Conservation (phyloP, 2,113 vertebrate genomes). For the Neolamprologus fasciatus region DNA sequence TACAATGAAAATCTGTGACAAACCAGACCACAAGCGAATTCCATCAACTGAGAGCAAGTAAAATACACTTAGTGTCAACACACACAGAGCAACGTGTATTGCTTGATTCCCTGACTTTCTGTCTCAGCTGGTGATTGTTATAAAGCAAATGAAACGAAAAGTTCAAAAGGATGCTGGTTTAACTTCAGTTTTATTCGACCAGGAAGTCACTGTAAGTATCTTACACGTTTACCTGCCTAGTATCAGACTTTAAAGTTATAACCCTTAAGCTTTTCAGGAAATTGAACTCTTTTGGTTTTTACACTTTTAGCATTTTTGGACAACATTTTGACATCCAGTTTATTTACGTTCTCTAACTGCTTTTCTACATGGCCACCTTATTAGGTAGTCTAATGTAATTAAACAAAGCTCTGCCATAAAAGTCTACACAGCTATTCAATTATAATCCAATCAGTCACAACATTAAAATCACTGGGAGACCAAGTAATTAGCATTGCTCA, state of each 20-base stretch:
- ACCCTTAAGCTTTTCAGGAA: neutral
- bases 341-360: neutral
- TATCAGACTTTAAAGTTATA: neutral
- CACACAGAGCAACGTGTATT: neutral
- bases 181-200: neutral
- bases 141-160: neutral
- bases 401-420: neutral
- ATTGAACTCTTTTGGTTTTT: neutral
- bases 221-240: neutral
- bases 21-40: neutral
- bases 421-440: neutral
- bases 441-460: neutral
- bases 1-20: neutral
- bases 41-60: neutral
- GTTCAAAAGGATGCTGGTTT: neutral
- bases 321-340: neutral
- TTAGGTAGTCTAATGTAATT: neutral
- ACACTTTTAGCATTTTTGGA: neutral
- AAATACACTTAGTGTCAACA: neutral
- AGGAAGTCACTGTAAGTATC: neutral
- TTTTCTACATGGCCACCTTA: neutral
- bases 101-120: constrained; percentile 15
- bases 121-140: constrained; percentile 10
- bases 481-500: neutral
- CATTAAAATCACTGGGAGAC: neutral